Evolutionary conservation across 1,140 invertebrate genomes (phyloP), one percentile per base, ranked within the genome.

Genomic region (Hylyphantes graminicola): DNA sequence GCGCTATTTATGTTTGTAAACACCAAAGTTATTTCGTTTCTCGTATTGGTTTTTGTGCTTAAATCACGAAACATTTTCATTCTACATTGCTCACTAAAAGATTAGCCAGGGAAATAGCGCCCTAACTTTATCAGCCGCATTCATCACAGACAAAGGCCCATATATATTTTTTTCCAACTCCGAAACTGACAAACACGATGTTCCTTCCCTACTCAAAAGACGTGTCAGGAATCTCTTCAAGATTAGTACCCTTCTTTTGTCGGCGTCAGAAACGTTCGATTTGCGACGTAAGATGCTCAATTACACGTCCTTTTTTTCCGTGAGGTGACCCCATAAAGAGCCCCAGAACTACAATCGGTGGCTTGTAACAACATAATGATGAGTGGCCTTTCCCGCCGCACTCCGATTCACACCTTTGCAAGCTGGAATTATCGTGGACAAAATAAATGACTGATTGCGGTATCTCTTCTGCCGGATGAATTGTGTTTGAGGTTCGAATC

Each of bases 361-460:
- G 35, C 35, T 57, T 57, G 72, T 57, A 74, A 74, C 72, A 74
- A 74, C 53, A 74, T 74, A 74, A 74, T 74, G 72, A 74, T 57
- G 57, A 74, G 53, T 57, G 11, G 17, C 35, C 19, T 50, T 54
- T n/a, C 15, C 53, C 51, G 8, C 35, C 54, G 10, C n/a, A 10
- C 57, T 65, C 21, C 63, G n/a, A n/a, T 65, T 74, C n/a, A 21
- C 54, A 50, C 72, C 67, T 48, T n/a, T n/a, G 19, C 10, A 35
- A 57, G 72, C 19, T 13, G 19, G 35, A 74, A 48, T 21, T 74
- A 55, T 57, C 54, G 72, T 17, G 57, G 17, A 61, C 6, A 12
- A 61, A 35, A 35, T 35, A 35, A 35, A 12, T 12, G 57, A 61
- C 57, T 12, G 57, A 15, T 61, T 61, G 12, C 17, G 12, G 12